Conservation (phyloP, 2,113 vertebrate species). For the Apeltes quadracus region DNA sequence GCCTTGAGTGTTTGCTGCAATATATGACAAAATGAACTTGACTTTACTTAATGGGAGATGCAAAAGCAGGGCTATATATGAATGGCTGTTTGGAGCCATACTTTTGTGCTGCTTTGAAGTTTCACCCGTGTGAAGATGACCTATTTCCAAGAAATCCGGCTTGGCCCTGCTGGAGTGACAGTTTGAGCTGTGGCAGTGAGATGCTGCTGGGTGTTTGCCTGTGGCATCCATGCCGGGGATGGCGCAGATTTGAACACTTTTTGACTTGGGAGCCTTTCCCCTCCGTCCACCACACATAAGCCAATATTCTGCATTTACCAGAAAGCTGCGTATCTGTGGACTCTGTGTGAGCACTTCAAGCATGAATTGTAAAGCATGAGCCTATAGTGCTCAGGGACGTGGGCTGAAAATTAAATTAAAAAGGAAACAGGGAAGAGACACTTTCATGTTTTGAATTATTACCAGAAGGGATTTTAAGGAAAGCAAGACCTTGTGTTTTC, state of each 20-base stretch:
- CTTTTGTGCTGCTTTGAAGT: slow-evolving; percentile 63
- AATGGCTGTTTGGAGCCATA: slow-evolving; percentile 21
- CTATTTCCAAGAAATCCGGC: slow-evolving; percentile 63
- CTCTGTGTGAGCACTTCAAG: slow-evolving; percentile 37
- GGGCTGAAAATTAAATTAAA: slow-evolving; percentile 28
- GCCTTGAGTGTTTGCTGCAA: slow-evolving; percentile 19
- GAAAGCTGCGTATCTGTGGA: slow-evolving; percentile 35
- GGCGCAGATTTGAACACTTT: slow-evolving; percentile 51
- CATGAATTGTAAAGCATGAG: slow-evolving; percentile 55
- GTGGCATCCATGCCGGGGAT: slow-evolving; percentile 39
- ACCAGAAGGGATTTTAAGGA: slow-evolving; percentile 9
- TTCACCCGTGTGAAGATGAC: slow-evolving; percentile 58
- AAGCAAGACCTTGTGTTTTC: neutral
- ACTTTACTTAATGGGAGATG: slow-evolving; percentile 46
- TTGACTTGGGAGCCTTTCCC: slow-evolving; percentile 27
- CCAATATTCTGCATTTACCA: slow-evolving; percentile 60
- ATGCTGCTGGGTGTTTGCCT: slow-evolving; percentile 36
- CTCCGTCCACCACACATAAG: slow-evolving; percentile 31
- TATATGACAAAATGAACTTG: slow-evolving; percentile 34
- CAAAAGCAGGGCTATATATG: slow-evolving; percentile 9
- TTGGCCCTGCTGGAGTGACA: slow-evolving; percentile 26
- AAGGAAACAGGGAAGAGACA: slow-evolving; percentile 12
- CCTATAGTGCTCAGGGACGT: slow-evolving; percentile 34
- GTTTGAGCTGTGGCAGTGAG: slow-evolving; percentile 53
- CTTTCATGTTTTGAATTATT: slow-evolving; percentile 26